Percentiles rank a stretch among this genome's conserved stretches.
These are phyloP conservation scores for Enteromius unitaeniatus DNA, from an alignment of 2,797 vertebrate species.

Conservation along the genomic window DNA sequence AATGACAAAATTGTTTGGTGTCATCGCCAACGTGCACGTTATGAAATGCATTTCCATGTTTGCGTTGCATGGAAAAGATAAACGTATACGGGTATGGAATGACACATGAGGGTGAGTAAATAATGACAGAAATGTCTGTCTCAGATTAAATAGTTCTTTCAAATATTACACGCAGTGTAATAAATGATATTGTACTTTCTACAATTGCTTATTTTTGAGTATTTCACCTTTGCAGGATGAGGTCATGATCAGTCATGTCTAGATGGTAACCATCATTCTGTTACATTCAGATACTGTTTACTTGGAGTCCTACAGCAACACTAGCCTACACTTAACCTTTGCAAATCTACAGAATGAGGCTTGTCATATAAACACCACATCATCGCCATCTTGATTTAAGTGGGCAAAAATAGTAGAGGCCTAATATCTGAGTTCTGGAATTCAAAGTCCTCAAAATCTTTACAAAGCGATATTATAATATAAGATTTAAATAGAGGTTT, in stretches of 20 bases:
- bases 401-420: background rate
- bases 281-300: slow-evolving; percentile 1
- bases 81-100: background rate
- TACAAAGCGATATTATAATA: background rate
- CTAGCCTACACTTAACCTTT: background rate
- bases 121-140: background rate
- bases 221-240: background rate
- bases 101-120: background rate
- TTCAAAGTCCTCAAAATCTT: background rate
- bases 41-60: background rate
- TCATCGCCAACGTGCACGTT: background rate
- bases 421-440: background rate
- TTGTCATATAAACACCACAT: background rate
- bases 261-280: background rate
- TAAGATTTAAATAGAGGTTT: background rate
- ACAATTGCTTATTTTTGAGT: background rate
- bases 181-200: background rate
- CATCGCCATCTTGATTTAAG: background rate
- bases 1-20: background rate
- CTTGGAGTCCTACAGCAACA: background rate
- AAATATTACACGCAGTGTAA: background rate
- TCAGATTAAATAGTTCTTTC: background rate
- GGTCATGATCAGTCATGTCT: background rate
- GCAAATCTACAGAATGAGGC: background rate
- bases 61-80: background rate